phyloP scores from a whole-genome alignment of 2,888 invertebrate species.

The Pandemis heparana region DNA sequence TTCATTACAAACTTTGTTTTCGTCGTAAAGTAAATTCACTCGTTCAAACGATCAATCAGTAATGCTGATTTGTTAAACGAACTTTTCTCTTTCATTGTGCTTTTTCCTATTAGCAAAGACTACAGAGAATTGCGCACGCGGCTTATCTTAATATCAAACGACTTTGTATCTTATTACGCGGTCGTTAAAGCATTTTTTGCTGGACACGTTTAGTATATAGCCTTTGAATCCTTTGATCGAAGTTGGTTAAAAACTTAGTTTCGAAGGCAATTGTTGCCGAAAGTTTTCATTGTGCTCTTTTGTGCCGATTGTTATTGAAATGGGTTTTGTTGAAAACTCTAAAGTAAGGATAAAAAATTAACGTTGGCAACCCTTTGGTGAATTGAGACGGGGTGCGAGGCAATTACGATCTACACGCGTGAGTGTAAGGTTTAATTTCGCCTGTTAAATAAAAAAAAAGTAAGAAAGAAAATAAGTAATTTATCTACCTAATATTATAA shows the following conservation, averaged over 20 bases:
- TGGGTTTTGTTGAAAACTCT: conserved; percentile 20
- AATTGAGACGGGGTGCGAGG: not conserved
- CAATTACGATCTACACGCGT: not conserved
- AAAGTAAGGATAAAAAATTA: conserved; percentile 8
- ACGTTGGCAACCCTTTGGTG: not conserved
- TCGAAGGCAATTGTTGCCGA: conserved; percentile 33
- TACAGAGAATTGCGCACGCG: not conserved
- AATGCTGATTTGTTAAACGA: not conserved
- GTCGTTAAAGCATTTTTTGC: not conserved
- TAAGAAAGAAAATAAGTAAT: too few relatives aligned
- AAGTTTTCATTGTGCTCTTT: conserved; percentile 40
- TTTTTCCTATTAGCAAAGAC: not conserved
- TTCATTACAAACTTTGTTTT: not conserved
- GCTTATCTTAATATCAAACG: not conserved
- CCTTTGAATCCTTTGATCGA: conserved; percentile 16
- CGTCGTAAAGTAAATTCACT: not conserved
- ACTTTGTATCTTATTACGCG: not conserved
- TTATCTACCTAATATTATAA: too few relatives aligned
- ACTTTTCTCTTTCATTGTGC: conserved; percentile 14
- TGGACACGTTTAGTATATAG: not conserved
- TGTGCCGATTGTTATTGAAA: conserved; percentile 35
- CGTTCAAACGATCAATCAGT: conserved; percentile 21
- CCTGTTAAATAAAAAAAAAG: too few relatives aligned
- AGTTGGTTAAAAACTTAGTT: conserved; percentile 42
- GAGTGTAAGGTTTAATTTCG: not conserved